A percentile compares a stretch with the other conserved stretches of the same genome.
Evolutionary conservation across 2,888 invertebrate genomes (phyloP).

Genomic region (Drosophila aldrichi): DNA sequence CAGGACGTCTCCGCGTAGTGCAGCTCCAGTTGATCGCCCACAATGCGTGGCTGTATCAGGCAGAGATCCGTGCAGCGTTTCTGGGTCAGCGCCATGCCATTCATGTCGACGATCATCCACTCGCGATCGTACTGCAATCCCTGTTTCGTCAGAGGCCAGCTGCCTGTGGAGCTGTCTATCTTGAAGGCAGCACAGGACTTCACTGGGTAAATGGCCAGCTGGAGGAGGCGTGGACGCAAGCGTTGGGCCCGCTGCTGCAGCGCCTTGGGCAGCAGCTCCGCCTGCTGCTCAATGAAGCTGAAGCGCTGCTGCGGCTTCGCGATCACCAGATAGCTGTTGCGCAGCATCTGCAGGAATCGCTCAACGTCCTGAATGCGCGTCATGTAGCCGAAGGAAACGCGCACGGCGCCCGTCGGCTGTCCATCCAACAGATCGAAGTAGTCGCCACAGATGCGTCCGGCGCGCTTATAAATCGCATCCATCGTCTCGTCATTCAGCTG

Average conservation of each 20-base stretch:
- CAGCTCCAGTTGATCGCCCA: conserved; percentile 88
- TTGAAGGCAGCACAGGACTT: conserved; percentile 95
- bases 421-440: conserved; percentile 93
- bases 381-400: conserved; percentile 97
- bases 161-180: conserved; percentile 85
- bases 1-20: conserved; percentile 87
- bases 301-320: conserved; percentile 63
- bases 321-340: conserved; percentile 88
- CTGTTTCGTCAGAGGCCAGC: conserved; percentile 91
- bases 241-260: conserved; percentile 72
- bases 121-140: conserved; percentile 95
- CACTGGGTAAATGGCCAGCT: conserved; percentile 92
- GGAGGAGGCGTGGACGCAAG: conserved; percentile 79
- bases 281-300: conserved; percentile 59
- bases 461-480: conserved; percentile 90
- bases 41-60: conserved; percentile 90
- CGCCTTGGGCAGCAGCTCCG: conserved; percentile 66
- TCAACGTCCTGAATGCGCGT: conserved; percentile 91
- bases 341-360: conserved; percentile 90
- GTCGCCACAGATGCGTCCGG: conserved; percentile 97
- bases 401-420: conserved; percentile 95
- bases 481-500: conserved; percentile 89
- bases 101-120: conserved; percentile 95
- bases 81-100: conserved; percentile 94
- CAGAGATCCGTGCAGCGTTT: conserved; percentile 93